Conservation (phyloP, 1,140 invertebrate genomes). For the Pachyrhynchus sulphureomaculatus region DNA sequence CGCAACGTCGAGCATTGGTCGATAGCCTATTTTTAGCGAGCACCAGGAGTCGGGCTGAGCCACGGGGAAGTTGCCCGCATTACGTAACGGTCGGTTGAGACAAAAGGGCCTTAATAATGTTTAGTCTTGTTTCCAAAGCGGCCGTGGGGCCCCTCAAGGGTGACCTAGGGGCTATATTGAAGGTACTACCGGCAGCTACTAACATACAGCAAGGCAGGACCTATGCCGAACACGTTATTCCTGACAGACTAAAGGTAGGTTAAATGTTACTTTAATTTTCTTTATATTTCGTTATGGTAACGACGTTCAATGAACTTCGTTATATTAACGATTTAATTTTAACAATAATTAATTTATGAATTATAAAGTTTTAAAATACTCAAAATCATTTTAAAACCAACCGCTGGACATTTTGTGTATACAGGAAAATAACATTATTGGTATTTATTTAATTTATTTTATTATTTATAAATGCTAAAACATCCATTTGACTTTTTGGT, state of each 20-base stretch:
- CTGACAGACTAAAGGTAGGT: constrained; percentile 69
- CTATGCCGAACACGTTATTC: constrained; percentile 79
- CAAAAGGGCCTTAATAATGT: constrained; percentile 35
- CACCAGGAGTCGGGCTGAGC: not conserved
- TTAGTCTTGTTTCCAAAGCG: constrained; percentile 44
- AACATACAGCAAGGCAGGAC: constrained; percentile 48
- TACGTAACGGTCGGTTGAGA: constrained; percentile 2
- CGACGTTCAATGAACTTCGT: too few relatives aligned
- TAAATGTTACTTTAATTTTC: too few relatives aligned
- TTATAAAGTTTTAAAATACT: too few relatives aligned
- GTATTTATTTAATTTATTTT: too few relatives aligned
- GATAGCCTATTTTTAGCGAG: not conserved
- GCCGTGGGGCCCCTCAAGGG: constrained; percentile 33
- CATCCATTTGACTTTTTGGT: too few relatives aligned
- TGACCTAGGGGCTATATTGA: constrained; percentile 41
- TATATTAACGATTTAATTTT: too few relatives aligned
- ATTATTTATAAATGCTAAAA: too few relatives aligned
- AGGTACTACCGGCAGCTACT: constrained; percentile 43
- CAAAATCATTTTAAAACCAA: too few relatives aligned
- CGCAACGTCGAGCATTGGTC: not conserved
- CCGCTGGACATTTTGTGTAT: too few relatives aligned
- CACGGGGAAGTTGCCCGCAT: not conserved
- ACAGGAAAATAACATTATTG: too few relatives aligned
- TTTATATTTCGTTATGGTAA: too few relatives aligned
- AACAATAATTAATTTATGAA: too few relatives aligned